Conservation (phyloP, 2,113 vertebrate genomes). For the Sinosuthora webbiana region DNA sequence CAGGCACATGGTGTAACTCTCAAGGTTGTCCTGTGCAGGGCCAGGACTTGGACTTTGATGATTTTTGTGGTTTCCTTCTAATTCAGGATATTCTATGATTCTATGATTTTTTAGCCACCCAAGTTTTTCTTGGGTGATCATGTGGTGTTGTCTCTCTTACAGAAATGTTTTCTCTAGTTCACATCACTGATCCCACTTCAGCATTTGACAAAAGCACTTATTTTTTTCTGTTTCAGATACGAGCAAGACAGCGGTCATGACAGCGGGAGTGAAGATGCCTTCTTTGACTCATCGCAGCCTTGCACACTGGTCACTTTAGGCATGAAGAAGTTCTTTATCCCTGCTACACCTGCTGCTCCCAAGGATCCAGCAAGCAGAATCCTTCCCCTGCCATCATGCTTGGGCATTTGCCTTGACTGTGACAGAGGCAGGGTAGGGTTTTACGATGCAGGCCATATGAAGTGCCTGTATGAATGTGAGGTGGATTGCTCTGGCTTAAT, state of each 20-base stretch:
- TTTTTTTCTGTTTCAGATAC: constrained; percentile 74
- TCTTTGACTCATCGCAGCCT: constrained; percentile 87
- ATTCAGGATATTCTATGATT: not conserved
- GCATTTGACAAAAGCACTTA: not conserved
- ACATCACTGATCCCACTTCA: not conserved
- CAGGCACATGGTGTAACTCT: not conserved
- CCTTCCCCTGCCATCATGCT: constrained; percentile 83
- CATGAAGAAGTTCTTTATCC: constrained; percentile 94
- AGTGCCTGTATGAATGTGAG: constrained; percentile 89
- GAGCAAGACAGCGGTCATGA: constrained; percentile 98
- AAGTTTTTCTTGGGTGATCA: fast-evolving
- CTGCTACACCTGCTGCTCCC: constrained; percentile 75
- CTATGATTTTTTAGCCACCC: not conserved
- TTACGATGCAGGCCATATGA: constrained; percentile 87
- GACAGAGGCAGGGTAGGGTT: constrained; percentile 88
- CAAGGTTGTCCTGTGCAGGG: not conserved
- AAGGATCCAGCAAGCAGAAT: constrained; percentile 79
- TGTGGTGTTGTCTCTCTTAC: not conserved
- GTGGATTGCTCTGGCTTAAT: constrained; percentile 91
- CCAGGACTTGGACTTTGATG: not conserved
- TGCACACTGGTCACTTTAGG: constrained; percentile 90
- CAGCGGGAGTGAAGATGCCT: constrained; percentile 93
- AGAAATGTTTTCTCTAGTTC: not conserved
- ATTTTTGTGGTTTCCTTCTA: not conserved
- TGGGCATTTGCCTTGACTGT: constrained; percentile 91